These are phyloP conservation scores for Neolamprologus sp. DNA, from an alignment of 2,113 vertebrate genomes.

Conservation along the genomic window DNA sequence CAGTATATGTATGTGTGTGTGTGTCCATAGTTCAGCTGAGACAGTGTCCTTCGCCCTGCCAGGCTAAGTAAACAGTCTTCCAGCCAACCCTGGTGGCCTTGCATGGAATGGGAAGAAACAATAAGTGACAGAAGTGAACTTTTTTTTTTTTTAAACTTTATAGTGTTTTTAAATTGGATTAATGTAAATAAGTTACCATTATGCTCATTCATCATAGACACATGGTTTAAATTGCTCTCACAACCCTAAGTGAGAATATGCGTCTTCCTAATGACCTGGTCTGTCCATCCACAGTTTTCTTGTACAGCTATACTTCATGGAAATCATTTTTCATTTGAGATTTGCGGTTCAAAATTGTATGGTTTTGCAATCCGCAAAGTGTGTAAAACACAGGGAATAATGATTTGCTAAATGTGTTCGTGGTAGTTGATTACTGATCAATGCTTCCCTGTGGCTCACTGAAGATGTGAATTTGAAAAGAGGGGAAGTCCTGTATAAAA, in stretches of 20 bases:
- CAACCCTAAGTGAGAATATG: not conserved
- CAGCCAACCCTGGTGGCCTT: no score
- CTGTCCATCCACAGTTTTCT: not conserved
- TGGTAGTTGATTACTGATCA: not conserved
- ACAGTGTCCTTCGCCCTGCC: no score
- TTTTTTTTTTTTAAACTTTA: not conserved
- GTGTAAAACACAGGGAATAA: not conserved
- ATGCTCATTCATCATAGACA: not conserved
- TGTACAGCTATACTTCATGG: accelerated
- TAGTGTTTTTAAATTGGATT: not conserved
- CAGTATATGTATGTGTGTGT: no score
- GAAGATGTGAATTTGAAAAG: not conserved
- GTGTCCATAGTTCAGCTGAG: no score
- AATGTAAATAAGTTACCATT: not conserved
- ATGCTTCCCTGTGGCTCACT: not conserved
- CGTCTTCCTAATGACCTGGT: not conserved
- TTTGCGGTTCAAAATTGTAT: accelerated
- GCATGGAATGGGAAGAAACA: not conserved
- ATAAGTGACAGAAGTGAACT: not conserved
- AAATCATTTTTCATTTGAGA: accelerated
- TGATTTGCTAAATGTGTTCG: not conserved
- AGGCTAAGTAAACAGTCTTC: no score
- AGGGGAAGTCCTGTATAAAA: not conserved
- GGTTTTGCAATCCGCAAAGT: accelerated
- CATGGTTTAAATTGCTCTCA: not conserved